Percentiles rank a stretch among this genome's conserved stretches.
Conservation (phyloP, 2,113 vertebrate species). For the Chionodraco myersi region DNA sequence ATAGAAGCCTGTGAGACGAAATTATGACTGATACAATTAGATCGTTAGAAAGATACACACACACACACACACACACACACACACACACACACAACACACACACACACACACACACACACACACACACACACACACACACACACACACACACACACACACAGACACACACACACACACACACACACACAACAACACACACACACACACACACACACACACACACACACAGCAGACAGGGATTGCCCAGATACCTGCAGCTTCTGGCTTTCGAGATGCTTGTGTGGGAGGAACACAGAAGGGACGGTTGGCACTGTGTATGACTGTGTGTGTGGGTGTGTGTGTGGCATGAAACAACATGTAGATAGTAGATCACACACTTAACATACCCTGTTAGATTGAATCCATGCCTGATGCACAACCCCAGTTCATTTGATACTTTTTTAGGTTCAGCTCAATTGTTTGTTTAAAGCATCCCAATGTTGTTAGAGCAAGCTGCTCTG, state of each 20-base stretch:
- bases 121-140: conserved; percentile 28
- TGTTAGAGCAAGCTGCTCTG: conserved; percentile 13
- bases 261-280: conserved; percentile 61
- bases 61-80: too few species aligned
- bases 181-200: conserved; percentile 6
- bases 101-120: background rate
- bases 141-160: conserved; percentile 24
- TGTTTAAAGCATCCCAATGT: too few species aligned
- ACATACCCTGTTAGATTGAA: too few species aligned
- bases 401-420: too few species aligned
- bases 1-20: background rate
- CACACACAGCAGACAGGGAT: conserved; percentile 57
- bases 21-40: background rate
- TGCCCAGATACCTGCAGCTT: conserved; percentile 69
- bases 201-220: conserved; percentile 14
- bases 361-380: background rate
- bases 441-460: too few species aligned
- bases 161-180: conserved; percentile 12
- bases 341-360: conserved; percentile 21
- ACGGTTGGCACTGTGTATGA: conserved; percentile 41
- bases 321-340: background rate
- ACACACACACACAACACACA: too few species aligned
- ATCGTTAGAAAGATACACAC: background rate
- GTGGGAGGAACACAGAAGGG: conserved; percentile 72
- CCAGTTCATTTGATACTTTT: too few species aligned